Conservation (phyloP, 2,888 invertebrate species). For the Lydus trimaculatus region DNA sequence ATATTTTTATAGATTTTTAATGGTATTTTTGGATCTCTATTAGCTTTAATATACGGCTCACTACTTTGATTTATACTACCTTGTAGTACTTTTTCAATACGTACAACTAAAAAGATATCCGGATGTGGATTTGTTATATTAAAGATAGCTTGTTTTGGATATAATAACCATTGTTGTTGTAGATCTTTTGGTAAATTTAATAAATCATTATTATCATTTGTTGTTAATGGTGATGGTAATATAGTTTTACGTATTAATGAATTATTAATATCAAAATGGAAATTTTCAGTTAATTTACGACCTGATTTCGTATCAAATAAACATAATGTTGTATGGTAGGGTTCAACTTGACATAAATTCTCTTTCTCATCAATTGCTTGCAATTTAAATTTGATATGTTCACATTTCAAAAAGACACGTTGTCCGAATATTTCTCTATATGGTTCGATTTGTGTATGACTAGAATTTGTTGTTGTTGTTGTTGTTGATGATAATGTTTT, state of each 20-base stretch:
- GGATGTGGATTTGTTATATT: slow-evolving; percentile 89
- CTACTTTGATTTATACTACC: slow-evolving; percentile 83
- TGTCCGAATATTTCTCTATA: slow-evolving; percentile 90
- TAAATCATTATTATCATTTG: slow-evolving; percentile 59
- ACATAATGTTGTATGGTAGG: slow-evolving; percentile 89
- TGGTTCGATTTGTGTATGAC: slow-evolving; percentile 67
- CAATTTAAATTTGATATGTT: slow-evolving; percentile 82
- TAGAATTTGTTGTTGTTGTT: slow-evolving; percentile 51
- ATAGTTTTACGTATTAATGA: slow-evolving; percentile 71
- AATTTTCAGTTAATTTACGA: slow-evolving; percentile 91
- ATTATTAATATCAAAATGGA: slow-evolving; percentile 87
- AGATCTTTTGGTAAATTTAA: slow-evolving; percentile 73
- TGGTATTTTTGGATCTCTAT: slow-evolving; percentile 80
- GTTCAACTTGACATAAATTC: slow-evolving; percentile 82
- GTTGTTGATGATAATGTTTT: slow-evolving; percentile 33
- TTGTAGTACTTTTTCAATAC: slow-evolving; percentile 93
- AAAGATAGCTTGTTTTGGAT: slow-evolving; percentile 78
- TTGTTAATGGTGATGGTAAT: slow-evolving; percentile 44
- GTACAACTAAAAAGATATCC: slow-evolving; percentile 90
- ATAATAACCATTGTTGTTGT: slow-evolving; percentile 76
- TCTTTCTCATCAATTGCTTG: slow-evolving; percentile 84
- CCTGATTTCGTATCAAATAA: slow-evolving; percentile 89
- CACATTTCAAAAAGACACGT: slow-evolving; percentile 82
- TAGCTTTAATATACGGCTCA: slow-evolving; percentile 85
- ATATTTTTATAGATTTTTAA: slow-evolving; percentile 84